phyloP scores from a whole-genome alignment of 2,797 vertebrate species.

The Lindbergichthys nudifrons region DNA sequence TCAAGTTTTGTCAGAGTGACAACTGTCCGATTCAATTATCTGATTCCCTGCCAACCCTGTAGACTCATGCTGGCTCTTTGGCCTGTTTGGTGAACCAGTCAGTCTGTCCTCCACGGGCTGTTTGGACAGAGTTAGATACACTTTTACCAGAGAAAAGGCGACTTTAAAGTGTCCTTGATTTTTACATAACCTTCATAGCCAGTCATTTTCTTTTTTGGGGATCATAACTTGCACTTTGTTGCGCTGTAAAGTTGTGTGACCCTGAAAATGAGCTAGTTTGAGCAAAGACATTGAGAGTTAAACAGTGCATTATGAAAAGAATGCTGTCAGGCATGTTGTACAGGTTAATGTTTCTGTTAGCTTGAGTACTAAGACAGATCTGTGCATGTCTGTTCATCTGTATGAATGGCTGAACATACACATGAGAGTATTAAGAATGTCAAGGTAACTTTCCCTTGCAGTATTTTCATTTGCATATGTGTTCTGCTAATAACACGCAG shows the following conservation, averaged over 20 bases:
- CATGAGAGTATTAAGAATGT: not conserved
- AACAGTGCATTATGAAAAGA: conserved; percentile 3
- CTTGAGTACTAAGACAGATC: conserved; percentile 29
- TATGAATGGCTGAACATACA: conserved; percentile 1
- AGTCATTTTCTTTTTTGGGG: not conserved
- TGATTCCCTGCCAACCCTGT: conserved; percentile 46
- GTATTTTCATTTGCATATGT: not conserved
- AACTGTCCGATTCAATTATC: conserved; percentile 58
- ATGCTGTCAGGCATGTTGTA: conserved; percentile 9
- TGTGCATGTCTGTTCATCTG: conserved; percentile 22
- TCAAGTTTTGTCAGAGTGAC: conserved; percentile 61
- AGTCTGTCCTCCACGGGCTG: conserved; percentile 19
- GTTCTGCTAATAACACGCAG: not conserved
- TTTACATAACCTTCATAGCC: not conserved
- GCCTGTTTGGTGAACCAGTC: conserved; percentile 22
- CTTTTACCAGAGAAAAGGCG: not conserved
- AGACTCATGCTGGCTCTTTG: conserved; percentile 31
- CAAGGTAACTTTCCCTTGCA: not conserved
- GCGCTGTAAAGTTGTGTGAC: not conserved
- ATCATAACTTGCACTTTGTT: not conserved
- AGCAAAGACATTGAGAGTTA: not conserved
- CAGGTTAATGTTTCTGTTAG: conserved; percentile 16
- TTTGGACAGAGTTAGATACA: not conserved
- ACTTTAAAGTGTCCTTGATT: not conserved
- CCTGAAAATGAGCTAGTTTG: not conserved